phyloP scores from a whole-genome alignment of 2,113 vertebrate species.

The Brachyhypopomus occidentalis region DNA sequence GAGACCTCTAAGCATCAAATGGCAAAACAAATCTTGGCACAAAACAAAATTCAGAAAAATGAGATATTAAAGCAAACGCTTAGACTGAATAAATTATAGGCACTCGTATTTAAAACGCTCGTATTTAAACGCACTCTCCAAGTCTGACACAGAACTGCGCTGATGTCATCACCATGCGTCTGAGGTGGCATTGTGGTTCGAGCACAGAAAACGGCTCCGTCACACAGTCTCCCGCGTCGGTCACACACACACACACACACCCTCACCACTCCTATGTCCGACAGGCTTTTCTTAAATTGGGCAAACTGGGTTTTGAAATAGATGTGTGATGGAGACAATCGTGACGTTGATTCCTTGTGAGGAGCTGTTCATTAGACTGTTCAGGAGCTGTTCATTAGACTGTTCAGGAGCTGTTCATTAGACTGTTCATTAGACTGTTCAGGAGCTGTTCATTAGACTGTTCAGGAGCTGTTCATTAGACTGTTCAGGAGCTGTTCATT shows the following conservation, averaged over 20 bases:
- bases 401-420: background rate
- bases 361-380: background rate
- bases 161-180: constrained; percentile 8
- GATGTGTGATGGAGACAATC: background rate
- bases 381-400: background rate
- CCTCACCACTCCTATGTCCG: too few relatives aligned
- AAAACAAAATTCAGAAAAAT: constrained; percentile 69
- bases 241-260: background rate
- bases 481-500: background rate
- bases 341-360: background rate
- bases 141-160: constrained; percentile 9
- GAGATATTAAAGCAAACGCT: constrained; percentile 62
- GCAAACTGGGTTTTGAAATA: background rate
- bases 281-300: background rate
- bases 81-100: constrained; percentile 94
- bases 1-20: constrained; percentile 82
- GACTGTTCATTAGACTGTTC: background rate
- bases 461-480: background rate
- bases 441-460: background rate
- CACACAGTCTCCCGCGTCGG: background rate
- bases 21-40: constrained; percentile 86
- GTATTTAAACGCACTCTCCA: constrained; percentile 35
- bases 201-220: background rate
- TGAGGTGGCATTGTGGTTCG: background rate
- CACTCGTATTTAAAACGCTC: constrained; percentile 83